Conservation (phyloP, 2,113 vertebrate species). For the Oryzias woworae region DNA sequence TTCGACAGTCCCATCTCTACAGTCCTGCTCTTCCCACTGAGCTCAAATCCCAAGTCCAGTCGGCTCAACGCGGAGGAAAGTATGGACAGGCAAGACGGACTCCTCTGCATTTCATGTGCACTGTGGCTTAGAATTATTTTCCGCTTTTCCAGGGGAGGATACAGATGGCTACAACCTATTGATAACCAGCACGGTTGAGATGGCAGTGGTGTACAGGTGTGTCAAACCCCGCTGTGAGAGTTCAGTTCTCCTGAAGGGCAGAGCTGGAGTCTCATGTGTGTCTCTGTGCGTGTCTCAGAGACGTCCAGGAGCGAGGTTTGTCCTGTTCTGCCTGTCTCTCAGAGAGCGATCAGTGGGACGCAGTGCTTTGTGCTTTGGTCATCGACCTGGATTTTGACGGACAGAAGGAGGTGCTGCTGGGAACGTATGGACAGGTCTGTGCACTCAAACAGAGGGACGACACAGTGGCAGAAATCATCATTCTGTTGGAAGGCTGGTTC, state of each 20-base stretch:
- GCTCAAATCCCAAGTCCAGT: slow-evolving; percentile 23
- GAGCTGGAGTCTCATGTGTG: neutral
- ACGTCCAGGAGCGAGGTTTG: slow-evolving; percentile 81
- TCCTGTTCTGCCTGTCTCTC: slow-evolving; percentile 75
- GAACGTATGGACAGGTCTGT: slow-evolving; percentile 83
- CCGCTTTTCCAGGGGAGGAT: slow-evolving; percentile 17
- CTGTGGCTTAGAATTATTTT: neutral
- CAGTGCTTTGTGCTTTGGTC: slow-evolving; percentile 84
- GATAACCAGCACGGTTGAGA: slow-evolving; percentile 86
- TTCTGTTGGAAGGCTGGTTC: too few species aligned
- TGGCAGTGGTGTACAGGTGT: slow-evolving; percentile 87
- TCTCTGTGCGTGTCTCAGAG: slow-evolving; percentile 67
- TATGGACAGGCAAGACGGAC: slow-evolving; percentile 12
- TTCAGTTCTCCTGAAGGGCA: neutral
- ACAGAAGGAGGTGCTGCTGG: slow-evolving; percentile 78
- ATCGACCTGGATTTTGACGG: slow-evolving; percentile 88
- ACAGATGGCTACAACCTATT: slow-evolving; percentile 79
- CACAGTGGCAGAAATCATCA: too few species aligned
- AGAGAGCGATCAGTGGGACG: slow-evolving; percentile 86
- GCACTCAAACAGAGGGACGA: too few species aligned
- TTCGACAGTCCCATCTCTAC: slow-evolving; percentile 89
- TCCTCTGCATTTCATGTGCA: neutral
- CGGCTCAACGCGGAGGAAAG: slow-evolving; percentile 21
- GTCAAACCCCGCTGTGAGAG: neutral
- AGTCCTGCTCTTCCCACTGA: slow-evolving; percentile 81